Evolutionary conservation across 2,113 vertebrate species (phyloP).

Genomic region (Carassius auratus): DNA sequence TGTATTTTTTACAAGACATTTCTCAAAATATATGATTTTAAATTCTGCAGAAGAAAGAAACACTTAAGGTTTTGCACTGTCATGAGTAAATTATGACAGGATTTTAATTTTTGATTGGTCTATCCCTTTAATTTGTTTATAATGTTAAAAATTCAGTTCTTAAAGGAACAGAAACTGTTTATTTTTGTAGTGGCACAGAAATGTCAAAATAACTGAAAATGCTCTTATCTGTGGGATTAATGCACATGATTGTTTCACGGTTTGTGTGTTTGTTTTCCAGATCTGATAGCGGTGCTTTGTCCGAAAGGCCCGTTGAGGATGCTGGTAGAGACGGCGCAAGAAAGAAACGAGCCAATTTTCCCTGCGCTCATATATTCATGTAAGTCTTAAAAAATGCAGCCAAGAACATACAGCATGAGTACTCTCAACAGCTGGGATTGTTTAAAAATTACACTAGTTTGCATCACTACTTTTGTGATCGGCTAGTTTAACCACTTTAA

Average conservation of each 20-base stretch:
- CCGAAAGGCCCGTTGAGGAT: constrained; percentile 93
- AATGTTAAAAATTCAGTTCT: background rate
- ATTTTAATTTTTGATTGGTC: background rate
- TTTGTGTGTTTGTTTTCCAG: constrained; percentile 72
- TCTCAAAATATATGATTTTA: background rate
- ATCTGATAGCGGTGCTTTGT: constrained; percentile 92
- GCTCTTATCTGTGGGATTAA: background rate
- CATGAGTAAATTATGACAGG: too few relatives aligned
- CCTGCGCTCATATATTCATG: constrained; percentile 98
- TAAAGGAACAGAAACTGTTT: background rate
- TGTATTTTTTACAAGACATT: background rate
- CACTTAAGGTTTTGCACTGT: background rate
- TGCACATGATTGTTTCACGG: background rate
- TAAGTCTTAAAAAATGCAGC: constrained; percentile 71
- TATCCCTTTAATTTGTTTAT: background rate
- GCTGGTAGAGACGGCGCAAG: constrained; percentile 97
- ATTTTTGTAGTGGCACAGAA: background rate
- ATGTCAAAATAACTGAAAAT: background rate
- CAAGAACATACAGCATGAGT: background rate
- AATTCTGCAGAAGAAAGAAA: background rate
- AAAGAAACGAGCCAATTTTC: constrained; percentile 97
- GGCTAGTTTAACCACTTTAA: background rate
- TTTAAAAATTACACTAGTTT: background rate
- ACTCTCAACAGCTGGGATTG: background rate
- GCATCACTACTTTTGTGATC: background rate